Base-by-base conservation (phyloP, 2,113 vertebrate genomes). In the Gambusia affinis region DNA sequence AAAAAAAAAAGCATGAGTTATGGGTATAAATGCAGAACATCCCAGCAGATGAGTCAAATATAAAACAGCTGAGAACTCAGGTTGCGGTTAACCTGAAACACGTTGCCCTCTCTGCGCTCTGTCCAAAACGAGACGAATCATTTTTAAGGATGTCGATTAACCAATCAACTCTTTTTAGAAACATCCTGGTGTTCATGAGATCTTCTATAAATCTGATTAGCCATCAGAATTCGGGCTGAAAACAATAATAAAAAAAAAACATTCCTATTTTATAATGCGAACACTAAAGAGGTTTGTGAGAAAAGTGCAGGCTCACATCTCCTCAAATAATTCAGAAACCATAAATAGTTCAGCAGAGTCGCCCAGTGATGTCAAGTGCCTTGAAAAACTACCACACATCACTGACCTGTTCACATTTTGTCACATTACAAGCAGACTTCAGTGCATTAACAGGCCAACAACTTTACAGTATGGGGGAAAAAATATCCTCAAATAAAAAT, bases 241-340 rank as follows among this genome's bases (percentile, higher is more conserved):
- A 30, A 66, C 47, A 66, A 72, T 65, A 47, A 27, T 12, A 61
- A 17, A 31, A 37, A 62, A 2, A 24, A n/a, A 19, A 8, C 0
- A 35, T 19, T 70, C 33, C 73, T 64, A 67, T 73, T 79, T 78
- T 6, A 69, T 31, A 60, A 72, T 35, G 61, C 64, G 70, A 30
- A 35, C 67, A 47, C 3, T 4, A 0, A 19, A 47, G 44, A 8
- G 44, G 24, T 27, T 3, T 33, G 47, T 31, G 65, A 72, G 61
- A 24, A 72, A 62, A 57, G 27, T 35, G 37, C 57, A 65, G 37
- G 0, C 22, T 65, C 19, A 28, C 24, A 24, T 60, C 47, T 62
- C 60, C 42, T 75, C 64, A 76, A 74, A 81, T 11, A 60, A n/a
- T 37, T 27, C n/a, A 24, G 0, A 22, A 8, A 29, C 54, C 47